Base-by-base conservation (phyloP, 2,797 vertebrate genomes). In the Lacerta agilis region DNA sequence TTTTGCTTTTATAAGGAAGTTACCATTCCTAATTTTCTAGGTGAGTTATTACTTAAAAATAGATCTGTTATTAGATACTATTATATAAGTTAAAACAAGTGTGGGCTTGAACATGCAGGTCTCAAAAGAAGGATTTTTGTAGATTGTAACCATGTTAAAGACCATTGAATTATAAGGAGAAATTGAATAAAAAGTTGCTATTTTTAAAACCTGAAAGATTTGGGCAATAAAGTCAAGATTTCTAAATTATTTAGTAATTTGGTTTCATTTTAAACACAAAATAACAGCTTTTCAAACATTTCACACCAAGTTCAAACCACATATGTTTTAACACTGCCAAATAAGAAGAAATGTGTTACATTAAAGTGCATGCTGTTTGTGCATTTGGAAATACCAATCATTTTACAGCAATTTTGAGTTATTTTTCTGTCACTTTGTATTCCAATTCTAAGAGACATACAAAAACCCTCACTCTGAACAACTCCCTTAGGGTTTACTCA, bases 341-440 rank as follows among this genome's bases (percentile, higher is more conserved):
- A 96, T 95, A 94, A 93, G 94, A 96, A 95, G 93, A 97, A 97
- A 97, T 95, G 94, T 95, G 95, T 96, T 97, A 95, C 95, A 94
- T 96, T 96, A 95, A 97, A 96, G 95, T 96, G 93, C 93, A 96
- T 95, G 95, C 96, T 97, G 96, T 97, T 95, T 94, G 92, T 86
- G 92, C 92, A 88, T 94, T 96, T 96, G 96, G 94, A 97, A 95
- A 95, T 95, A 94, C 94, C 92, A 95, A 93, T 96, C 96, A 96
- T 96, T 97, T 96, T 96, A 94, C 94, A 95, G 96, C 96, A 97
- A 97, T 97, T 98, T 97, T 92, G 95, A 97, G 96, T 97, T 97
- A 97, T 97, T 97, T 97, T 97, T 97, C 97, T 97, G 96, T 97
- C 97, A 97, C 96, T 97, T 96, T 96, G 96, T 97, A 95, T 97